These are phyloP conservation scores for Melanostoma scalare DNA, from an alignment of 2,888 invertebrate species.

Conservation along the genomic window DNA sequence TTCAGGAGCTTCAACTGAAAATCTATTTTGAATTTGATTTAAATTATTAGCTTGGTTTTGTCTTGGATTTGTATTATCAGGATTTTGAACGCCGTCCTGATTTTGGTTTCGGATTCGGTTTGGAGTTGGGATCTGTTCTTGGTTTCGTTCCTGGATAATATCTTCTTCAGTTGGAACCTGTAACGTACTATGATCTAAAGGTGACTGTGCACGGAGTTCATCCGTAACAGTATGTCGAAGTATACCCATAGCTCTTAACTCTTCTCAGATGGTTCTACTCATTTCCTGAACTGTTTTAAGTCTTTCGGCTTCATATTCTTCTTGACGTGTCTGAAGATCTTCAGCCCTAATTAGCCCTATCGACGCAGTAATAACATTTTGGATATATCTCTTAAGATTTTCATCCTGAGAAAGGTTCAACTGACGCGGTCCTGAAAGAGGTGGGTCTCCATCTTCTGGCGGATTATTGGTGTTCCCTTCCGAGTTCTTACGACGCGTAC, in stretches of 20 bases:
- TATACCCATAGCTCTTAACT: neutral
- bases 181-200: neutral
- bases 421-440: neutral
- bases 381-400: neutral
- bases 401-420: neutral
- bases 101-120: neutral
- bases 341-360: slow-evolving; percentile 1
- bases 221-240: neutral
- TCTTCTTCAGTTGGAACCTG: neutral
- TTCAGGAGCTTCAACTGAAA: neutral
- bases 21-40: neutral
- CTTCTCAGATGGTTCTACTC: neutral
- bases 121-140: neutral
- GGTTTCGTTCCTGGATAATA: neutral
- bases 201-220: neutral
- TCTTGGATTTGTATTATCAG: neutral
- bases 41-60: neutral
- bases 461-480: neutral
- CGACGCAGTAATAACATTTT: neutral
- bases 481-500: neutral
- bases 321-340: neutral
- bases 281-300: neutral
- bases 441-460: neutral
- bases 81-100: too few species aligned
- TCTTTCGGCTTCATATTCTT: slow-evolving; percentile 15